A percentile compares a stretch with the other conserved stretches of the same genome.
These are phyloP conservation scores for Stegophylla sp. DNA, from an alignment of 2,888 invertebrate species.

Conservation along the genomic window DNA sequence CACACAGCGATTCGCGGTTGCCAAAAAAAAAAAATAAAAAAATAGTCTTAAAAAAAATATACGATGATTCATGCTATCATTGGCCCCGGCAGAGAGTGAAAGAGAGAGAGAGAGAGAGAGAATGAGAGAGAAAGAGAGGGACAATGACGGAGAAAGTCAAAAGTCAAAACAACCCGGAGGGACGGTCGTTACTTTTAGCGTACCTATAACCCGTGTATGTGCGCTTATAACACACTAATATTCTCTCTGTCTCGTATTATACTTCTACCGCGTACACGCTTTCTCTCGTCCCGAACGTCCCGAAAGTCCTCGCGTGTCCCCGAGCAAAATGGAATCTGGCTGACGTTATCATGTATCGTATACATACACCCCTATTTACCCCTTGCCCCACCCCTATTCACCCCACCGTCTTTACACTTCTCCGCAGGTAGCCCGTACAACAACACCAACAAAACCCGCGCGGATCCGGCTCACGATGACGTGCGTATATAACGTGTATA, in stretches of 20 bases:
- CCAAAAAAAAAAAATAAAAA: neutral
- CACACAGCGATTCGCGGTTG: neutral
- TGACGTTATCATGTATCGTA: conserved; percentile 28
- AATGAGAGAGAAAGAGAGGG: too few species aligned
- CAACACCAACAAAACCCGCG: conserved; percentile 6
- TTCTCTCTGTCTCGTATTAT: too few species aligned
- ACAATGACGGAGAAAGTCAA: neutral
- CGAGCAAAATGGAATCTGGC: conserved; percentile 23
- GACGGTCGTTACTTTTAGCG: conserved; percentile 33
- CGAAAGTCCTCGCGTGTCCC: conserved; percentile 20
- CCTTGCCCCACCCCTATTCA: neutral
- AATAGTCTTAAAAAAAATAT: neutral
- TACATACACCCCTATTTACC: neutral
- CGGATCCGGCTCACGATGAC: neutral
- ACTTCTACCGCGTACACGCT: too few species aligned
- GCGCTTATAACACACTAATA: conserved; percentile 24
- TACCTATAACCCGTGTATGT: conserved; percentile 12
- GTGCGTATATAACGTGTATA: neutral
- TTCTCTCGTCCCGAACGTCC: neutral
- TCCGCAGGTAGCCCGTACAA: neutral
- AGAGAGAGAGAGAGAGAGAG: too few species aligned
- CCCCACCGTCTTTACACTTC: neutral
- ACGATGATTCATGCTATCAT: neutral
- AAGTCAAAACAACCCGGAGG: conserved; percentile 15
- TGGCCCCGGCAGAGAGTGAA: neutral